Conservation (phyloP, 2,113 vertebrate species). For the Epinephelus lanceolatus region DNA sequence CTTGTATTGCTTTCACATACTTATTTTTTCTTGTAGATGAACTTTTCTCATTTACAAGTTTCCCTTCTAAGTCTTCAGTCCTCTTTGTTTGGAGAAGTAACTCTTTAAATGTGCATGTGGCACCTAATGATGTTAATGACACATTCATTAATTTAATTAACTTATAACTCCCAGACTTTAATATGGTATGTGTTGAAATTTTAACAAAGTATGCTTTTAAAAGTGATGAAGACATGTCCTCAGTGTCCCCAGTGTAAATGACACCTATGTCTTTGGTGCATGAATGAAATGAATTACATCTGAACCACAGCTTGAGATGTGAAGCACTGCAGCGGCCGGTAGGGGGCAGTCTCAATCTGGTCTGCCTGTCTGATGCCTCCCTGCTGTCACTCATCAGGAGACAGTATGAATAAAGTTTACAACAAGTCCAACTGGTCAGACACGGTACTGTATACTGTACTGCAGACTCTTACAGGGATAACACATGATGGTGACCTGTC, state of each 20-base stretch:
- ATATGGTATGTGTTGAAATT: too few relatives aligned
- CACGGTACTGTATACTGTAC: background rate
- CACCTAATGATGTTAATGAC: too few relatives aligned
- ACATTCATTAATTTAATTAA: too few relatives aligned
- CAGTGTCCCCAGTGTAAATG: background rate
- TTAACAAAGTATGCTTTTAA: too few relatives aligned
- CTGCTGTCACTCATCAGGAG: background rate
- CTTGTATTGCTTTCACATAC: too few relatives aligned
- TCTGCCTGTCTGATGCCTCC: background rate
- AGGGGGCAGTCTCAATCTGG: constrained; percentile 51
- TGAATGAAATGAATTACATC: background rate
- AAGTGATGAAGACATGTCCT: too few relatives aligned
- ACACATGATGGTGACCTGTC: background rate
- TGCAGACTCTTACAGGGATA: background rate
- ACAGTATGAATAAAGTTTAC: constrained; percentile 2
- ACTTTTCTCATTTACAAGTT: too few relatives aligned
- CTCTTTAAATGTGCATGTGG: too few relatives aligned
- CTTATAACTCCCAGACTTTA: too few relatives aligned
- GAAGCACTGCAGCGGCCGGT: constrained; percentile 20
- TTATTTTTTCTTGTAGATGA: too few relatives aligned
- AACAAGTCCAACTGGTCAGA: constrained; percentile 7
- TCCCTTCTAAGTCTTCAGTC: too few relatives aligned
- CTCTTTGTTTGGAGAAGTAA: too few relatives aligned
- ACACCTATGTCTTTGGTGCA: background rate
- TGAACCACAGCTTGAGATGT: background rate